These are phyloP conservation scores for Junco hyemalis DNA, from an alignment of 2,113 vertebrate genomes.

Conservation along the genomic window DNA sequence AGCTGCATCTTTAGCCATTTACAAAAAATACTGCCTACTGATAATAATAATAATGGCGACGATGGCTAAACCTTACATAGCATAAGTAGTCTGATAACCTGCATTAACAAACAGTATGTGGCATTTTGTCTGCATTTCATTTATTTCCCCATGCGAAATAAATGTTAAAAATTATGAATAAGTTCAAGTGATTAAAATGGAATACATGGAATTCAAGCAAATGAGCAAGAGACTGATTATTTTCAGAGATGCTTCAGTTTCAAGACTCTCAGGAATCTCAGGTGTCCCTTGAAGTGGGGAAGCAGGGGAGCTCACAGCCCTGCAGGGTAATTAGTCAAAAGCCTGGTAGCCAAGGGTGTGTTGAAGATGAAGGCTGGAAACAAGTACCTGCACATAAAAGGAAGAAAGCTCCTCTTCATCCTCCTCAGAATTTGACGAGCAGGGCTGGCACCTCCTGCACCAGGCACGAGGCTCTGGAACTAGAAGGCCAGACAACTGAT, in stretches of 20 bases:
- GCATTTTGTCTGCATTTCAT: background rate
- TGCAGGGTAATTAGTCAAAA: background rate
- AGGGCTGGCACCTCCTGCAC: background rate
- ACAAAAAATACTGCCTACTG: background rate
- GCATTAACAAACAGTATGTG: background rate
- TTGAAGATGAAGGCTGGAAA: background rate
- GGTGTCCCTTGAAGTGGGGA: background rate
- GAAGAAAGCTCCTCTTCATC: background rate
- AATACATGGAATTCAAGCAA: no score
- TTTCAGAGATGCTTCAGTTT: background rate
- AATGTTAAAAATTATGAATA: background rate
- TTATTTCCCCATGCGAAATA: background rate
- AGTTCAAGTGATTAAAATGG: background rate
- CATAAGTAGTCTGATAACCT: background rate
- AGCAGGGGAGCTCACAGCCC: background rate
- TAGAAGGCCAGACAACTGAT: background rate
- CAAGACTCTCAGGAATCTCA: background rate
- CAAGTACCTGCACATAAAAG: background rate
- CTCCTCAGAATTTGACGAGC: background rate
- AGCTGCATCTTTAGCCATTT: background rate
- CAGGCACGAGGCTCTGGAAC: background rate
- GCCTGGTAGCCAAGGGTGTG: background rate
- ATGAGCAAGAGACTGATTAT: accelerated
- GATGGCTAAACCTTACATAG: background rate
- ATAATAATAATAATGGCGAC: no score